These are phyloP conservation scores for Pseudomugil gertrudae DNA, from an alignment of 2,797 vertebrate genomes.

Conservation along the genomic window DNA sequence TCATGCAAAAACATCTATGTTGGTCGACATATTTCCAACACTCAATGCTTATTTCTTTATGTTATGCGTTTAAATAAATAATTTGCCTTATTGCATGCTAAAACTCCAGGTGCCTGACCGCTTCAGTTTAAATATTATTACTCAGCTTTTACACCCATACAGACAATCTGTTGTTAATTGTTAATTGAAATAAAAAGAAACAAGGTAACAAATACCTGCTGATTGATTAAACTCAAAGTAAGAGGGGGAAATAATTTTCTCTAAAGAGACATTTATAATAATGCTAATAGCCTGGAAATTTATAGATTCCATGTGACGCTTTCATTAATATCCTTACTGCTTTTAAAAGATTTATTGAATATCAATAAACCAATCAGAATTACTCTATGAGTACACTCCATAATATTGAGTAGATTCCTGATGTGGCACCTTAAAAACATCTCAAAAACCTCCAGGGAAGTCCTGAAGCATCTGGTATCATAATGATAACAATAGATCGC, in stretches of 20 bases:
- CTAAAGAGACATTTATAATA: conserved; percentile 79
- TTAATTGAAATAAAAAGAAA: conserved; percentile 43
- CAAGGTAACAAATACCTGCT: conserved; percentile 61
- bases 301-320: conserved; percentile 71
- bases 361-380: conserved; percentile 21
- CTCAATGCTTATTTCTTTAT: not conserved
- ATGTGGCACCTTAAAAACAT: not conserved
- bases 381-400: not conserved
- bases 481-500: not conserved
- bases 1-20: not conserved
- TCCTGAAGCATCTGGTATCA: not conserved
- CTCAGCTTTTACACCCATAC: conserved; percentile 62
- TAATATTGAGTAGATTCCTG: not conserved
- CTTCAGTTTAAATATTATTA: conserved; percentile 75
- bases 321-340: conserved; percentile 74
- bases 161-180: conserved; percentile 66
- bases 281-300: conserved; percentile 77
- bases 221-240: conserved; percentile 80
- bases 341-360: conserved; percentile 73
- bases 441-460: not conserved
- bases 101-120: conserved; percentile 57
- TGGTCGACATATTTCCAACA: not conserved
- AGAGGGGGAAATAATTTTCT: conserved; percentile 77
- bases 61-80: not conserved
- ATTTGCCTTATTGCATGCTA: not conserved